Evolutionary conservation across 2,113 vertebrate genomes (phyloP).

Genomic region (Platichthys stellatus): DNA sequence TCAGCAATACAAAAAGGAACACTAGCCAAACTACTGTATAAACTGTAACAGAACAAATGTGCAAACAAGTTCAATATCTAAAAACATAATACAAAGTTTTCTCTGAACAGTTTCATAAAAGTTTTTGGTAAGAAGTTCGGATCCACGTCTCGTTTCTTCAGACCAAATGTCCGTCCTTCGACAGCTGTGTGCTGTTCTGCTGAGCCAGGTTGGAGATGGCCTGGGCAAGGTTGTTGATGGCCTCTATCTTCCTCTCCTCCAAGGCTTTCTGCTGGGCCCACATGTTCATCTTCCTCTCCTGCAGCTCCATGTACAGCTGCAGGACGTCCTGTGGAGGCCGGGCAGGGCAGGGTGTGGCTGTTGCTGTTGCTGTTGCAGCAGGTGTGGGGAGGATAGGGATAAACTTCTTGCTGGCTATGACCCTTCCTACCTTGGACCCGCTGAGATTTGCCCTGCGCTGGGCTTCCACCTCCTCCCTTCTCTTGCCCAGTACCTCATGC

Average conservation of each 20-base stretch:
- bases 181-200: constrained; percentile 42
- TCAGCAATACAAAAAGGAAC: background rate
- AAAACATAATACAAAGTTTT: background rate
- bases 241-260: constrained; percentile 84
- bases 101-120: background rate
- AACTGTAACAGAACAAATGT: background rate
- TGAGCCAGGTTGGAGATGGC: constrained; percentile 82
- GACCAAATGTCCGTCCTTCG: constrained; percentile 59
- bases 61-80: background rate
- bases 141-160: background rate
- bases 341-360: constrained; percentile 24
- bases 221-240: constrained; percentile 83
- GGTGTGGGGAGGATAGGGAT: constrained; percentile 81
- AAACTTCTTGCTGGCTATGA: constrained; percentile 76
- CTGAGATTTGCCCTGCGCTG: constrained; percentile 72
- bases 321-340: constrained; percentile 80
- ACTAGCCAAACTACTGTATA: background rate
- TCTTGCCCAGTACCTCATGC: constrained; percentile 79
- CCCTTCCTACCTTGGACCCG: constrained; percentile 68
- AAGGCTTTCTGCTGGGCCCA: constrained; percentile 83
- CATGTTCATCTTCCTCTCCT: constrained; percentile 85
- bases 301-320: constrained; percentile 84
- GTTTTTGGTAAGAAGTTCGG: constrained; percentile 1
- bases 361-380: constrained; percentile 3
- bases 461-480: constrained; percentile 75